A percentile compares a stretch with the other conserved stretches of the same genome.
Evolutionary conservation across 37 sponge, comb jelly and placozoan species (phyloP).

Genomic region (Eunapius fragilis): DNA sequence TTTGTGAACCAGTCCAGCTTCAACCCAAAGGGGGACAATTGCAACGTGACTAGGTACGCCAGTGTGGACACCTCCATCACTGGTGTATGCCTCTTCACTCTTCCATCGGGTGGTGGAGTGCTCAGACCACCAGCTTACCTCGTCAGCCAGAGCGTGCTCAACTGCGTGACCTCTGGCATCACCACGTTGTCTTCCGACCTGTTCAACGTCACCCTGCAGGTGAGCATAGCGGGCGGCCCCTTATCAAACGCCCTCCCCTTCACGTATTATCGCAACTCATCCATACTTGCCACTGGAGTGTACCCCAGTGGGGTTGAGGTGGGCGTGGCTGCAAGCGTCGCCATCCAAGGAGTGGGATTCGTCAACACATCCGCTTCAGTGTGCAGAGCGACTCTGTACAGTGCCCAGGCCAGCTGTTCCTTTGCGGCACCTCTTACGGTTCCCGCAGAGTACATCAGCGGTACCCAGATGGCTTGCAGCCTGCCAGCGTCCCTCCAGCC

Average conservation of each 20-base stretch:
- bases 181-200: not conserved
- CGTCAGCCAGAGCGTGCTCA: constrained; percentile 57
- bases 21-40: constrained; percentile 30
- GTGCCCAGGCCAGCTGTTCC: not conserved
- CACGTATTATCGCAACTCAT: constrained; percentile 44
- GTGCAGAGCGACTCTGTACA: constrained; percentile 9
- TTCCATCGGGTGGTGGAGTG: not conserved
- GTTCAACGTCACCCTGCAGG: constrained; percentile 1
- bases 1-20: constrained; percentile 58
- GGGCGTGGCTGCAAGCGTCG: constrained; percentile 7
- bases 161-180: constrained; percentile 18
- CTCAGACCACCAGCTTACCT: not conserved
- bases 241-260: constrained; percentile 34
- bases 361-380: constrained; percentile 20
- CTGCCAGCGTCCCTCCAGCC: constrained; percentile 64
- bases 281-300: constrained; percentile 1
- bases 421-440: not conserved
- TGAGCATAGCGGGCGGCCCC: constrained; percentile 62
- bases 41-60: constrained; percentile 29
- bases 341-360: constrained; percentile 53
- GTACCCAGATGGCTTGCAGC: constrained; percentile 37
- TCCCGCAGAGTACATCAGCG: constrained; percentile 37
- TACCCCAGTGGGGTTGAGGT: constrained; percentile 15
- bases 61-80: not conserved
- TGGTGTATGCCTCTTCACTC: not conserved